Conservation (phyloP, 2,113 vertebrate genomes). For the Larimichthys crocea region DNA sequence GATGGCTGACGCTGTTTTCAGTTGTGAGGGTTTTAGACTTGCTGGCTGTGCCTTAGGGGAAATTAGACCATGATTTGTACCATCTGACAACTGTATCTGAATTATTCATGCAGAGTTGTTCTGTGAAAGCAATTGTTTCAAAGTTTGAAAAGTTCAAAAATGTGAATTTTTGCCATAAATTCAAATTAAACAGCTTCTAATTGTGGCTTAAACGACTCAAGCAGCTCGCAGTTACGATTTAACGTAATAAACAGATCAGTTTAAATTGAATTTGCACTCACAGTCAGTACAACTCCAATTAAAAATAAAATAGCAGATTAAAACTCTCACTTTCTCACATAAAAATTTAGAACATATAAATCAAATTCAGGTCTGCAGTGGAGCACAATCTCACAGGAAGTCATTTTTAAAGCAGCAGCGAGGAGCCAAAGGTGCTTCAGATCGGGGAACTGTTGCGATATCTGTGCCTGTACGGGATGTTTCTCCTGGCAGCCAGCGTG, state of each 20-base stretch:
- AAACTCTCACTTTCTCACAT: constrained; percentile 8
- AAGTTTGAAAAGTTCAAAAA: neutral
- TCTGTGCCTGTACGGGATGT: constrained; percentile 44
- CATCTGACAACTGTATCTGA: neutral
- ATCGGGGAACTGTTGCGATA: constrained; percentile 9
- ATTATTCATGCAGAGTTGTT: neutral
- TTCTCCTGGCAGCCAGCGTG: constrained; percentile 45
- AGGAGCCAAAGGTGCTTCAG: constrained; percentile 36
- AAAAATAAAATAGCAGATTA: constrained; percentile 3
- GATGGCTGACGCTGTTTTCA: constrained; percentile 23
- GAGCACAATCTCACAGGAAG: constrained; percentile 5
- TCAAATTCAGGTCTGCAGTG: constrained; percentile 4
- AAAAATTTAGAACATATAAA: neutral
- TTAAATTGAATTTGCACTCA: constrained; percentile 11
- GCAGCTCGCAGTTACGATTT: neutral
- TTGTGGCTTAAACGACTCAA: neutral
- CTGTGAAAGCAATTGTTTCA: neutral
- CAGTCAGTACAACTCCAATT: neutral
- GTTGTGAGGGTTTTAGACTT: constrained; percentile 13
- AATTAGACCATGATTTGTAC: neutral
- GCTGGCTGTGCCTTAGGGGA: constrained; percentile 1
- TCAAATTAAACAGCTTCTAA: neutral
- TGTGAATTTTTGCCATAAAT: neutral
- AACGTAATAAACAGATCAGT: constrained; percentile 9
- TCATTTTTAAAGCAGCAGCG: constrained; percentile 10